phyloP scores from a whole-genome alignment of 2,113 vertebrate species.

The Lycocorax pyrrhopterus region DNA sequence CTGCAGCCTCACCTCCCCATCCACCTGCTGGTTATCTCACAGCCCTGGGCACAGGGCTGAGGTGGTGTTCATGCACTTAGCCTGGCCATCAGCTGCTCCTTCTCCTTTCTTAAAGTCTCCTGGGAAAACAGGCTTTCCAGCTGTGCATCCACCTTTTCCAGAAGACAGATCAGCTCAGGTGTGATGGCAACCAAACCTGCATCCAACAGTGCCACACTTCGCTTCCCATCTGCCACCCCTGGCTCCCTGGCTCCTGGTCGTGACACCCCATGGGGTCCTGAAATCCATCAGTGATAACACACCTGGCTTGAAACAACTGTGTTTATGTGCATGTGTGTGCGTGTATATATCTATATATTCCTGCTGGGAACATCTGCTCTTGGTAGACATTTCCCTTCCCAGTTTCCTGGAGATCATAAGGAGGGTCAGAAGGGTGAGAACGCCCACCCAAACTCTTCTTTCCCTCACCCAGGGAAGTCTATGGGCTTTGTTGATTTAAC shows the following conservation, averaged over 20 bases:
- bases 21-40: not conserved
- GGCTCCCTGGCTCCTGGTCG: not conserved
- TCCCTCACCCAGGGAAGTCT: not conserved
- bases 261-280: not conserved
- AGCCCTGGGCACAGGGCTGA: not conserved
- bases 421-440: constrained; percentile 3
- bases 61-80: not conserved
- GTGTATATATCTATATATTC: not conserved
- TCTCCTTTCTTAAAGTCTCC: not conserved
- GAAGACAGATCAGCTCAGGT: not conserved
- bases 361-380: constrained; percentile 41
- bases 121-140: not conserved
- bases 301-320: not conserved
- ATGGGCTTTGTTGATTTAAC: not conserved
- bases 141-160: not conserved
- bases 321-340: not conserved
- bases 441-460: not conserved
- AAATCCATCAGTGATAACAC: not conserved
- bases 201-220: not conserved
- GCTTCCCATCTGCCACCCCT: not conserved
- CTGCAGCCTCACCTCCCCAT: not conserved
- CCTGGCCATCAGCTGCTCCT: not conserved
- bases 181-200: not conserved
- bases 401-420: constrained; percentile 17
- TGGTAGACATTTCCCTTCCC: not conserved